Conservation (phyloP, 2,888 invertebrate genomes). For the Phaedon cochleariae region DNA sequence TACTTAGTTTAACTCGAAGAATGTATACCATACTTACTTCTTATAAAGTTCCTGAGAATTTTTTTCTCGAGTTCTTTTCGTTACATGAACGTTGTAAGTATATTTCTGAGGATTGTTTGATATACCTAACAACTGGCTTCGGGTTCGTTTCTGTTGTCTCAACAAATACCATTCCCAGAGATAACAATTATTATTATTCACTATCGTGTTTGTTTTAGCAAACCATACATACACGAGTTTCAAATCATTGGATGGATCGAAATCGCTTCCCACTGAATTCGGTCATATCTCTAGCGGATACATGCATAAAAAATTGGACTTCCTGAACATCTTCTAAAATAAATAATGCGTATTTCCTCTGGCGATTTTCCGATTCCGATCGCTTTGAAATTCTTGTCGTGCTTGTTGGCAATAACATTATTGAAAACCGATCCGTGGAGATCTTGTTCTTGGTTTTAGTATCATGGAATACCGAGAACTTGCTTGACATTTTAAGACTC, state of each 20-base stretch:
- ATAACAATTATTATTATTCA: no score
- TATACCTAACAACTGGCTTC: neutral
- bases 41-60: no score
- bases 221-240: neutral
- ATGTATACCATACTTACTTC: no score
- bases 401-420: neutral
- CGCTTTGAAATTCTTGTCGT: neutral
- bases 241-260: neutral
- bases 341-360: neutral
- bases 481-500: neutral
- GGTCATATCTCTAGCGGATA: neutral
- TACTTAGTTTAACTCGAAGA: no score
- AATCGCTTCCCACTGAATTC: neutral
- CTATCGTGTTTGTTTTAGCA: neutral
- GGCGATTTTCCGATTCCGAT: neutral
- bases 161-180: neutral
- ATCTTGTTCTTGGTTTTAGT: neutral
- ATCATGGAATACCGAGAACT: neutral
- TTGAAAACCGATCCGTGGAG: neutral
- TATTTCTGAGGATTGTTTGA: neutral
- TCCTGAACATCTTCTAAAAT: neutral
- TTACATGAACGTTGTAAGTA: no score
- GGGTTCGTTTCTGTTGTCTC: neutral
- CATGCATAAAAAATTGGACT: neutral
- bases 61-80: no score